Conservation (phyloP, 1,140 invertebrate genomes). For the Teleogryllus occipitalis region DNA sequence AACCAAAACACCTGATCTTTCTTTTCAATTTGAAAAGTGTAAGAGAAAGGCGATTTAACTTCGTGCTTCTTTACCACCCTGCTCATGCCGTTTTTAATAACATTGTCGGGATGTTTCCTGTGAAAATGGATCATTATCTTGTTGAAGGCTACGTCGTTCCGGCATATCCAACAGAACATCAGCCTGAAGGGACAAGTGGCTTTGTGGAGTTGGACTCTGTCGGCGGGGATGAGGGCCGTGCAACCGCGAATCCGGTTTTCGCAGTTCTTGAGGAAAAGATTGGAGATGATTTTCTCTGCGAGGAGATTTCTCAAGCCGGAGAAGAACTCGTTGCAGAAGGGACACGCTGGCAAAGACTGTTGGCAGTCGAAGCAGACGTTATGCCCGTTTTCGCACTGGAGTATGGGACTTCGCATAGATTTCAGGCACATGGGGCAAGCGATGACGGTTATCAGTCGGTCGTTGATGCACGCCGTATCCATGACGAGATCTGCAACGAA, state of each 20-base stretch:
- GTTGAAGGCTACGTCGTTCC: background rate
- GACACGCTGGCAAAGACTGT: background rate
- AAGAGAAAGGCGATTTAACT: background rate
- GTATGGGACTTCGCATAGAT: background rate
- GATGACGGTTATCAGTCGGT: background rate
- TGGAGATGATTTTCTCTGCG: background rate
- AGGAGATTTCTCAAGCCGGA: background rate
- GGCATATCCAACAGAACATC: background rate
- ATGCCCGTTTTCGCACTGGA: background rate
- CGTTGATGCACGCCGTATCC: background rate
- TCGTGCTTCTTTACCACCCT: background rate
- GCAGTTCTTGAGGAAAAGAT: background rate
- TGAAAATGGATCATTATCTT: background rate
- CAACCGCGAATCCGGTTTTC: background rate
- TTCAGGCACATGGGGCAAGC: background rate
- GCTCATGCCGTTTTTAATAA: background rate
- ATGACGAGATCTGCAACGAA: background rate
- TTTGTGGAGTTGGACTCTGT: background rate
- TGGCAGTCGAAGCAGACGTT: background rate
- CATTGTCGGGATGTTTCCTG: background rate
- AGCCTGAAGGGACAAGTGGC: background rate
- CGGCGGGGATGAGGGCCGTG: background rate
- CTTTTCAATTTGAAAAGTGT: background rate
- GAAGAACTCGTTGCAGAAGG: background rate
- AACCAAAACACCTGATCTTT: background rate